phyloP scores from a whole-genome alignment of 2,797 vertebrate species.

The Nannoperca obscura region DNA sequence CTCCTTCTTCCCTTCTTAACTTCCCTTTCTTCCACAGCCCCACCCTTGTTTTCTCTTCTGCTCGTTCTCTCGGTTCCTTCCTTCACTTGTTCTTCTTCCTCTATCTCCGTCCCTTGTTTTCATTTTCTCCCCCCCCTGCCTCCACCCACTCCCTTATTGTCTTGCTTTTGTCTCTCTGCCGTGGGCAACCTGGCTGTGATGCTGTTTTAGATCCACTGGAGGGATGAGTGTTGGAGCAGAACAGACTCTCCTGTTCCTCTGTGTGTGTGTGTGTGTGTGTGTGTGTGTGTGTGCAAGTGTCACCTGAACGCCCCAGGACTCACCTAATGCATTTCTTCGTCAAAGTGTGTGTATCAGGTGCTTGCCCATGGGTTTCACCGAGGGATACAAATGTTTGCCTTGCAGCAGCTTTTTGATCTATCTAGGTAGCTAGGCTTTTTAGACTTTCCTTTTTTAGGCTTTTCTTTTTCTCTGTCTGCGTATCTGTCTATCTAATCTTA shows the following conservation, averaged over 20 bases:
- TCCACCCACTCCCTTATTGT: not conserved
- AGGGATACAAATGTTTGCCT: slow-evolving; percentile 30
- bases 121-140: slow-evolving; percentile 29
- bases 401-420: slow-evolving; percentile 24
- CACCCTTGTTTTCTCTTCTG: slow-evolving; percentile 54
- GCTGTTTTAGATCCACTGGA: slow-evolving; percentile 49
- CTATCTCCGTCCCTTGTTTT: slow-evolving; percentile 40
- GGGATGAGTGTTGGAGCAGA: slow-evolving; percentile 48
- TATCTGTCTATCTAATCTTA: not conserved
- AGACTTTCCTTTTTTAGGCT: no score
- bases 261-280: not conserved
- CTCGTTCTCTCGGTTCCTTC: slow-evolving; percentile 47
- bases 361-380: slow-evolving; percentile 38
- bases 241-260: slow-evolving; percentile 20
- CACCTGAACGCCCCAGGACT: slow-evolving; percentile 58
- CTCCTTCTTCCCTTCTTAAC: slow-evolving; percentile 7
- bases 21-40: slow-evolving; percentile 42
- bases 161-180: slow-evolving; percentile 46
- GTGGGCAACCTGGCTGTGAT: slow-evolving; percentile 51
- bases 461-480: not conserved
- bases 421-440: not conserved
- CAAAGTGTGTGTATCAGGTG: slow-evolving; percentile 48
- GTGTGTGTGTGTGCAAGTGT: slow-evolving; percentile 18
- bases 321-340: slow-evolving; percentile 22
- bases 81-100: slow-evolving; percentile 41